phyloP scores from a whole-genome alignment of 1,140 invertebrate species.

The Drosophila burlai region DNA sequence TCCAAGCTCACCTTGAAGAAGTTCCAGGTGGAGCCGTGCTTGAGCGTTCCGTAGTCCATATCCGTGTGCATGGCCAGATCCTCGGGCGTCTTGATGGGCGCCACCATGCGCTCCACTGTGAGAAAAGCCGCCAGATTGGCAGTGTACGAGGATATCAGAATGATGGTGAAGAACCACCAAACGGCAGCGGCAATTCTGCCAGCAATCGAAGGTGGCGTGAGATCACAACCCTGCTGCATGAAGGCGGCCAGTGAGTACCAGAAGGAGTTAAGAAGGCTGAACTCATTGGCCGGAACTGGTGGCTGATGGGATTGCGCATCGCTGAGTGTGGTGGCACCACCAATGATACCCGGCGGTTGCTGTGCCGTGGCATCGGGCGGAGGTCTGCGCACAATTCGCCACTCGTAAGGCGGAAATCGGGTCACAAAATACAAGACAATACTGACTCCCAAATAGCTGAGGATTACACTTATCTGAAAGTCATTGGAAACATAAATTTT shows the following conservation, averaged over 20 bases:
- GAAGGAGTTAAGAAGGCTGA: conserved; percentile 97
- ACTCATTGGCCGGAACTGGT: conserved; percentile 90
- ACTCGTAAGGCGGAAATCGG: conserved; percentile 98
- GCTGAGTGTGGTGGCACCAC: conserved; percentile 46
- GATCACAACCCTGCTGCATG: conserved; percentile 99
- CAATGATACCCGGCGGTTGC: conserved; percentile 76
- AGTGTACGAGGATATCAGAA: conserved; percentile 99
- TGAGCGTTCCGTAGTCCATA: conserved; percentile 96
- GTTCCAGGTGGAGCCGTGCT: conserved; percentile 94
- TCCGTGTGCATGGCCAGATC: conserved; percentile 97
- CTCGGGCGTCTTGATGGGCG: conserved; percentile 97
- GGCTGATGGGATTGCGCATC: conserved; percentile 37
- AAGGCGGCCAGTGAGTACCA: conserved; percentile 99
- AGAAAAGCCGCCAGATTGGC: conserved; percentile 99
- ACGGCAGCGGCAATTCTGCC: conserved; percentile 98
- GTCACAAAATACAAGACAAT: conserved; percentile 98
- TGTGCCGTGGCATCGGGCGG: conserved; percentile 49
- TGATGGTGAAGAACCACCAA: conserved; percentile 99
- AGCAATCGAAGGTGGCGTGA: conserved; percentile 93
- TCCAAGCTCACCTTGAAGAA: conserved; percentile 92
- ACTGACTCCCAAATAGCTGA: conserved; percentile 98
- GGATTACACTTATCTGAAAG: conserved; percentile 93
- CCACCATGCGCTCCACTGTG: conserved; percentile 97
- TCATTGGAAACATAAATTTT: no score
- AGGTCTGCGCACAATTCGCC: conserved; percentile 88